Evolutionary conservation across 1,140 invertebrate species (phyloP).

Genomic region (Drosophila yakuba): DNA sequence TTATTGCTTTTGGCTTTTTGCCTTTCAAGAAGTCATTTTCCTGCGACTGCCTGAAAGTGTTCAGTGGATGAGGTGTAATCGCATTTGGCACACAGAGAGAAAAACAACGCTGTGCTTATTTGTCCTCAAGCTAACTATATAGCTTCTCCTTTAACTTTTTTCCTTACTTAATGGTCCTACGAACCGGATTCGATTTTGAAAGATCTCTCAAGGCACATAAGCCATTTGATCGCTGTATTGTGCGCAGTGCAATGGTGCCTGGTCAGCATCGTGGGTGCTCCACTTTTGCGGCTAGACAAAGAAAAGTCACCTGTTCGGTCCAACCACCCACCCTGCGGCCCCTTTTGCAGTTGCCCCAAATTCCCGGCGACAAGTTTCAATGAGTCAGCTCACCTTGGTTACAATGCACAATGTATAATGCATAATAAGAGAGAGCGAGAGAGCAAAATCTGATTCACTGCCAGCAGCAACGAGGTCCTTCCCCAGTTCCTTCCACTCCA

Average conservation of each 20-base stretch:
- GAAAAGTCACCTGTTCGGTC: slow-evolving; percentile 2
- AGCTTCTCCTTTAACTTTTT: not conserved
- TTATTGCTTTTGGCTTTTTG: slow-evolving; percentile 40
- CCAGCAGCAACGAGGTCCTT: slow-evolving; percentile 25
- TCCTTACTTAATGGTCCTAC: not conserved
- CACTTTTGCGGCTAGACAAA: slow-evolving; percentile 12
- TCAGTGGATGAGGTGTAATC: slow-evolving; percentile 62
- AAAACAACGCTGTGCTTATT: not conserved
- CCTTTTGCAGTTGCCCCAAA: slow-evolving; percentile 9
- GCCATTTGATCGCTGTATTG: not conserved
- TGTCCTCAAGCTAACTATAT: not conserved
- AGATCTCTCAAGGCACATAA: no score
- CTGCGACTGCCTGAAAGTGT: slow-evolving; percentile 57
- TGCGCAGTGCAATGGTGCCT: not conserved
- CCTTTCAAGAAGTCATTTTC: slow-evolving; percentile 48
- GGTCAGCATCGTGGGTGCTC: slow-evolving; percentile 10
- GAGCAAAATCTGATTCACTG: slow-evolving; percentile 30
- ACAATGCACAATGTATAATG: slow-evolving; percentile 50
- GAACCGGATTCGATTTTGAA: not conserved
- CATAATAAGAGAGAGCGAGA: slow-evolving; percentile 19
- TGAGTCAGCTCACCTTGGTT: slow-evolving; percentile 28
- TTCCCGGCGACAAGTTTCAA: slow-evolving; percentile 8
- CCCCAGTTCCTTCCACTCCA: not conserved
- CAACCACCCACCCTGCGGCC: not conserved
- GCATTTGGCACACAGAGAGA: slow-evolving; percentile 55